Evolutionary conservation across 2,113 vertebrate species (phyloP).

Genomic region (Microtus richardsoni): DNA sequence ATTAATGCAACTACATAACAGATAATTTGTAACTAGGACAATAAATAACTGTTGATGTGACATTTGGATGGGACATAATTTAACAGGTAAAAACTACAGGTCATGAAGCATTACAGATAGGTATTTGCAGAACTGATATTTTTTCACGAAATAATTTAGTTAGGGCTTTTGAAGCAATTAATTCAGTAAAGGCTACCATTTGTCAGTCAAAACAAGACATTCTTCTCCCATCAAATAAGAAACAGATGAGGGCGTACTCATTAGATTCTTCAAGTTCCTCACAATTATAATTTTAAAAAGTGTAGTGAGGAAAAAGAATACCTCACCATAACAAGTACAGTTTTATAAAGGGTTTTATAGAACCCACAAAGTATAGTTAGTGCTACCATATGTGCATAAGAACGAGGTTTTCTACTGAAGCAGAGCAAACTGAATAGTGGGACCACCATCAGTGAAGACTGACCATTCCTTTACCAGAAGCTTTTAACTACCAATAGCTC

Average conservation of each 20-base stretch:
- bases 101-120: constrained; percentile 74
- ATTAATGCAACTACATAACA: constrained; percentile 78
- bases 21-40: constrained; percentile 67
- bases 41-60: constrained; percentile 79
- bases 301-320: constrained; percentile 28
- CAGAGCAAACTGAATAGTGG: neutral
- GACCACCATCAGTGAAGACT: neutral
- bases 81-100: constrained; percentile 75
- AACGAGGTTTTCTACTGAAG: too few species aligned
- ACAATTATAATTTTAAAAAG: constrained; percentile 57
- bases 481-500: too few species aligned
- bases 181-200: constrained; percentile 81
- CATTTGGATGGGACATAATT: constrained; percentile 78
- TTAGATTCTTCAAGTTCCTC: constrained; percentile 49
- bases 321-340: neutral
- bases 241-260: neutral
- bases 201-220: constrained; percentile 70
- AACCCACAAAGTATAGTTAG: too few species aligned
- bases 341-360: neutral
- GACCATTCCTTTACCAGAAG: too few species aligned
- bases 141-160: constrained; percentile 79
- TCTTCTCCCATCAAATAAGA: constrained; percentile 72
- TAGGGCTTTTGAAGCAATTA: constrained; percentile 79
- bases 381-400: too few species aligned
- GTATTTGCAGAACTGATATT: constrained; percentile 66